Evolutionary conservation across 2,888 invertebrate species (phyloP).

Genomic region (Tineola bisselliella): DNA sequence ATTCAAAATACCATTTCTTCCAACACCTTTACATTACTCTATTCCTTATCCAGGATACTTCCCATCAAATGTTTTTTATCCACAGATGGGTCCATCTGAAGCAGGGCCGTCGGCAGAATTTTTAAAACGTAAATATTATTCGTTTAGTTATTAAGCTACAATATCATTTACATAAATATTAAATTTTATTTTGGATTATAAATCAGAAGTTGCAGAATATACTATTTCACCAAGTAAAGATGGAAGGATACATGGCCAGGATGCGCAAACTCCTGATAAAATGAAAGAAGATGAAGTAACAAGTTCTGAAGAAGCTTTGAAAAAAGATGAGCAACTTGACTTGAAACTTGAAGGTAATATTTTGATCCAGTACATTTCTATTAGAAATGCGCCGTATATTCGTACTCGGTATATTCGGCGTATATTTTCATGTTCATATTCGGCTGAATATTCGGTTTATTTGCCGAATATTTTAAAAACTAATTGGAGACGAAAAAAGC

Average conservation of each 20-base stretch:
- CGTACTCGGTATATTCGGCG: no score
- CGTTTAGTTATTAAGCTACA: background rate
- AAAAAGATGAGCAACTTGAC: conserved; percentile 20
- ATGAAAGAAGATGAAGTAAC: conserved; percentile 79
- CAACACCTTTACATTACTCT: conserved; percentile 44
- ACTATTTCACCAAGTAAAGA: background rate
- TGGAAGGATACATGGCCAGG: conserved; percentile 33
- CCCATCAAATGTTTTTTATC: conserved; percentile 53
- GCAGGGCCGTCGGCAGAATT: conserved; percentile 28
- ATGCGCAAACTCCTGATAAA: conserved; percentile 37
- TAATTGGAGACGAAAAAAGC: no score
- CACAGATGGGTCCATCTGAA: conserved; percentile 38
- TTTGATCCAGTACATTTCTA: background rate
- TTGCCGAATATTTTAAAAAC: no score
- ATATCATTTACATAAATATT: background rate
- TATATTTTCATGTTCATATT: no score
- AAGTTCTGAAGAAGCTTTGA: conserved; percentile 75
- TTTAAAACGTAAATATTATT: conserved; percentile 24
- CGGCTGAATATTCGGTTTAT: no score
- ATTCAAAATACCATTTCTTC: conserved; percentile 49
- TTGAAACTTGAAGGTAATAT: background rate
- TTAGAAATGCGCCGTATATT: no score
- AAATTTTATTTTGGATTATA: background rate
- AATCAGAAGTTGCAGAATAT: background rate
- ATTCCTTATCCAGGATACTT: conserved; percentile 48